phyloP scores from a whole-genome alignment of 2,797 vertebrate genomes.

The Lagodon rhomboides region DNA sequence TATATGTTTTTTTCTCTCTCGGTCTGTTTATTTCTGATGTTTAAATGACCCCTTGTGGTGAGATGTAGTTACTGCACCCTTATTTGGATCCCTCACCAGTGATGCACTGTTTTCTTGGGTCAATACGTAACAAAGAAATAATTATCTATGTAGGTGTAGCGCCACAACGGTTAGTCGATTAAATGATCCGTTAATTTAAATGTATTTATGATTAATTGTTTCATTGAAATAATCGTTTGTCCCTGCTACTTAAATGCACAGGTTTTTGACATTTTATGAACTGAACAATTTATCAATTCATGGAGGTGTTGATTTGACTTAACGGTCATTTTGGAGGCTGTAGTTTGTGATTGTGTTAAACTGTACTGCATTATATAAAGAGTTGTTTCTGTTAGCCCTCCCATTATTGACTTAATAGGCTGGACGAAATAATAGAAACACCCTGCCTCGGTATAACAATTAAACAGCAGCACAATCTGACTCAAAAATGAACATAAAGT shows the following conservation, averaged over 20 bases:
- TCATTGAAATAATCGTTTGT: no score
- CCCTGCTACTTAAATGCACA: no score
- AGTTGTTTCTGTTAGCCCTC: neutral
- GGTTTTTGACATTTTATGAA: no score
- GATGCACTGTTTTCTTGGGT: neutral
- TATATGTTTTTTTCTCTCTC: neutral
- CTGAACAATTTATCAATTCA: no score
- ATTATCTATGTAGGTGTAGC: neutral
- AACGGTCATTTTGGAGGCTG: neutral
- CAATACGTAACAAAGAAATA: neutral
- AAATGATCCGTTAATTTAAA: no score
- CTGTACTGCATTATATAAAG: neutral
- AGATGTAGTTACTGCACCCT: conserved; percentile 53
- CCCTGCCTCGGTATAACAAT: neutral
- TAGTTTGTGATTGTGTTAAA: neutral
- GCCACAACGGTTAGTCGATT: no score
- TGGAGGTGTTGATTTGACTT: no score
- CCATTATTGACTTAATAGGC: neutral
- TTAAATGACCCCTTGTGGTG: conserved; percentile 80
- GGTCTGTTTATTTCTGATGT: conserved; percentile 59
- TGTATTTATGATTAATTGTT: no score
- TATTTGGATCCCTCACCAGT: neutral
- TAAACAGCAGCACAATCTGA: neutral
- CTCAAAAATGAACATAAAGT: neutral
- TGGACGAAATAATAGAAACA: conserved; percentile 1